Evolutionary conservation across 1,140 invertebrate genomes (phyloP), one percentile per base, ranked within the genome.

Genomic region (Drosophila triauraria): DNA sequence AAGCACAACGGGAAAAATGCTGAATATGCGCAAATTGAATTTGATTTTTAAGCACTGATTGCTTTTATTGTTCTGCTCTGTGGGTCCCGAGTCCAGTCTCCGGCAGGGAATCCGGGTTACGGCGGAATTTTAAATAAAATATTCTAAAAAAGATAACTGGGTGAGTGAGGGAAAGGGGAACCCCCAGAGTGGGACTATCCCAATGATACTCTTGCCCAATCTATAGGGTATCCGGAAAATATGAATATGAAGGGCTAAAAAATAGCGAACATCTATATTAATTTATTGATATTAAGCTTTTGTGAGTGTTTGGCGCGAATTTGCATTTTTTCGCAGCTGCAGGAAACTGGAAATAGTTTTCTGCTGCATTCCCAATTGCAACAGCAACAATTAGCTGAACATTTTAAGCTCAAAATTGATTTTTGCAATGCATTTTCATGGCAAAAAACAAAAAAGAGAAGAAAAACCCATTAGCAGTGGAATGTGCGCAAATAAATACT

Each of bases 1-100:
- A 78, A 78, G 75, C 63, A 68, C 75, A 75, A 48, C 60, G 63
- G 13, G 62, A 68, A 90, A 90, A 80, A 88, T 87, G 84, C 84
- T 87, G 84, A 87, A 90, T 87, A 80, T 88, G 84, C 85, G 84
- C 76, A 87, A 87, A 87, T 87, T 87, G 84, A 87, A 87, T 87
- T 90, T 87, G 84, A 87, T 87, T 87, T 87, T 87, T 90, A 84
- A 90, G 84, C 84, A 84, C 85, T 87, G 84, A 87, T 87, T 87
- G 84, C 85, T 87, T 87, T 84, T 90, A 87, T 87, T 87, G 84
- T 90, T 90, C 80, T 67, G 78, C 53, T 61, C n/a, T 43, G 20
- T 38, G 68, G 63, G 35, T 67, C 56, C 64, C 2, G 32, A 32
- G 32, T 12, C 32, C 32, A 10, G 32, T 10, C 32, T 43, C 53